These are phyloP conservation scores for Ammospiza nelsoni DNA, from an alignment of 2,113 vertebrate genomes.

Conservation along the genomic window DNA sequence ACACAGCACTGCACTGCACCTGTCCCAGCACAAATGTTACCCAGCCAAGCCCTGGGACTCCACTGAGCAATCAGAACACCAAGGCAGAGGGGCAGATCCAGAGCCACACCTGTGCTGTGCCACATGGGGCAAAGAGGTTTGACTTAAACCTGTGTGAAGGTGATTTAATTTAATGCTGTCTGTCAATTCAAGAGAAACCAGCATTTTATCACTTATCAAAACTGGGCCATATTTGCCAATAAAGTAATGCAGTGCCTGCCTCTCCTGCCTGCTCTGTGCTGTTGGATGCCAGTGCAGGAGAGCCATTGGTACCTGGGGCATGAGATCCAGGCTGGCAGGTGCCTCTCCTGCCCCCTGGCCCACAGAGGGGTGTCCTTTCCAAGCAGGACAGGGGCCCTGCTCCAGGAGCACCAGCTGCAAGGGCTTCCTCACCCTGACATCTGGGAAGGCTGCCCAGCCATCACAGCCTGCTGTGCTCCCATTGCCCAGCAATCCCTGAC, in stretches of 20 bases:
- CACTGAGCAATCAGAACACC: not conserved
- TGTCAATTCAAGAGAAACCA: not conserved
- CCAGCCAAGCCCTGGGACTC: not conserved
- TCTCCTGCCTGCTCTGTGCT: not conserved
- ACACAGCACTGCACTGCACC: not conserved
- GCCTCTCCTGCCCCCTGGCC: not conserved
- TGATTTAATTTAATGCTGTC: not conserved
- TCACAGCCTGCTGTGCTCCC: not conserved
- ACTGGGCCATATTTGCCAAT: not conserved
- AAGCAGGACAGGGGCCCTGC: not conserved
- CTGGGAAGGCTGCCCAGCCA: not conserved
- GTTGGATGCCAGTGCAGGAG: not conserved
- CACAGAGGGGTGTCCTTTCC: not conserved
- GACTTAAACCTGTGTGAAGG: not conserved
- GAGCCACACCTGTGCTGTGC: not conserved
- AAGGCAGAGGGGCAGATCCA: not conserved
- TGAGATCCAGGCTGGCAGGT: not conserved
- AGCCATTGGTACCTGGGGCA: not conserved
- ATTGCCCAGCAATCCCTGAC: not conserved
- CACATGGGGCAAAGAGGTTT: not conserved
- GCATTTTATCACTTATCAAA: not conserved
- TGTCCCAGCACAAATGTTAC: not conserved
- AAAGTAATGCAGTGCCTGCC: not conserved
- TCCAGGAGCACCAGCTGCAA: not conserved
- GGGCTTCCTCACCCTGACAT: not conserved